Evolutionary conservation across 64 coral and sea anemone species (phyloP).

Genomic region (Stichodactyla mertensii): DNA sequence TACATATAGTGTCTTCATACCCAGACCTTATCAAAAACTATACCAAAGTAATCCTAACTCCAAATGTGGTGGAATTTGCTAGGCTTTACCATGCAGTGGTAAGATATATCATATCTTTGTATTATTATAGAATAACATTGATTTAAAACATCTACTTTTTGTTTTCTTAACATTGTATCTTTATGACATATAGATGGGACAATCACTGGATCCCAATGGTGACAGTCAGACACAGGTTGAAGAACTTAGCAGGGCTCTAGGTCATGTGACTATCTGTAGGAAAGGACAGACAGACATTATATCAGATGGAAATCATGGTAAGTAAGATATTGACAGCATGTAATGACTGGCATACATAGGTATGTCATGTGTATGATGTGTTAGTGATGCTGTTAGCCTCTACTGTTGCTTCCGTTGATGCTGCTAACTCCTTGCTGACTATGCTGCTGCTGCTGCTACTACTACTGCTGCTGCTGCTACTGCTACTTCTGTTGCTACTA

Average conservation of each 20-base stretch:
- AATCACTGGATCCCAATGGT: slow-evolving; percentile 38
- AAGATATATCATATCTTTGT: not conserved
- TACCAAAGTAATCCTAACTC: slow-evolving; percentile 71
- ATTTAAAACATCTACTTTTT: not conserved
- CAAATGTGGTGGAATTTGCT: slow-evolving; percentile 80
- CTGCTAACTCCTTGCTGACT: not conserved
- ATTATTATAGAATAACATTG: not conserved
- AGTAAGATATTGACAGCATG: not conserved
- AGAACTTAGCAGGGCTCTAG: slow-evolving; percentile 54
- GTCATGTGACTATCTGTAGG: slow-evolving; percentile 75
- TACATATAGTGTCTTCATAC: slow-evolving; percentile 61
- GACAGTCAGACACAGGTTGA: slow-evolving; percentile 56
- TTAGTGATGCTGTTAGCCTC: not conserved
- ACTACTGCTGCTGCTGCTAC: not conserved
- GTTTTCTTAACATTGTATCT: not conserved
- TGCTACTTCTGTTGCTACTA: no score
- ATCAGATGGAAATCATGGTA: slow-evolving; percentile 79
- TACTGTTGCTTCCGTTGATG: not conserved
- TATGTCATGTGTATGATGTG: not conserved
- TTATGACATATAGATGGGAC: slow-evolving; percentile 45
- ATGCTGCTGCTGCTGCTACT: not conserved
- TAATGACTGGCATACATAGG: no score
- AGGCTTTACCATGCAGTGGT: slow-evolving; percentile 74
- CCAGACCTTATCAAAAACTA: slow-evolving; percentile 84
- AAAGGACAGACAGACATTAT: slow-evolving; percentile 76